These are phyloP conservation scores for Hemibates koningsi DNA, from an alignment of 2,113 vertebrate species.

Conservation along the genomic window DNA sequence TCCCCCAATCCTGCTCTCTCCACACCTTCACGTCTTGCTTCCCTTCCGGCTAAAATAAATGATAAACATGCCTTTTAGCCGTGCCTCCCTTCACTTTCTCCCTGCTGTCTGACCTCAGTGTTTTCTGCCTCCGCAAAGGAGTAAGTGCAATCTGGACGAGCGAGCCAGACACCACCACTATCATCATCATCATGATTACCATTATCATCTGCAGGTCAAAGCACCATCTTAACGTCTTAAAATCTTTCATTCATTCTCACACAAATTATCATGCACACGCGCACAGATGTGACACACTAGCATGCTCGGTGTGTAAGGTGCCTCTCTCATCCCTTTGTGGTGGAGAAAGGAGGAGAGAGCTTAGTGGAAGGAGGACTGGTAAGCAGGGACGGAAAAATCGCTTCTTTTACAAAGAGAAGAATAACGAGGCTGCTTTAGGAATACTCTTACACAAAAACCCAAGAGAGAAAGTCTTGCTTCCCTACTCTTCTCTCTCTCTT, in stretches of 20 bases:
- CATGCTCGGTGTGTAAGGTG: not conserved
- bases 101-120: not conserved
- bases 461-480: not conserved
- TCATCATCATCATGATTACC: not conserved
- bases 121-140: not conserved
- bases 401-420: slow-evolving; percentile 18
- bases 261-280: slow-evolving; percentile 7
- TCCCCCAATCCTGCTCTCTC: not conserved
- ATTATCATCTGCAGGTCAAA: slow-evolving; percentile 35
- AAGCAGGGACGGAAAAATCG: not conserved
- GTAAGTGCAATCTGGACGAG: slow-evolving; percentile 1
- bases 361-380: slow-evolving; percentile 28
- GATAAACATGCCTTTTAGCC: slow-evolving; percentile 6
- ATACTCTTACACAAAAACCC: slow-evolving; percentile 27
- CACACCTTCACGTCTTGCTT: slow-evolving; percentile 18
- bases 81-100: not conserved
- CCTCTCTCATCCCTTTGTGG: slow-evolving; percentile 20
- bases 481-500: not conserved
- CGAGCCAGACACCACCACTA: slow-evolving; percentile 10
- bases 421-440: slow-evolving; percentile 28
- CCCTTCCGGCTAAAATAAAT: slow-evolving; percentile 14
- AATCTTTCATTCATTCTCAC: slow-evolving; percentile 10
- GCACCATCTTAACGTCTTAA: slow-evolving; percentile 1
- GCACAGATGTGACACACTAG: not conserved
- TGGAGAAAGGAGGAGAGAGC: not conserved